These are phyloP conservation scores for Enteromius treurensis DNA, from an alignment of 2,797 vertebrate genomes.

Conservation along the genomic window DNA sequence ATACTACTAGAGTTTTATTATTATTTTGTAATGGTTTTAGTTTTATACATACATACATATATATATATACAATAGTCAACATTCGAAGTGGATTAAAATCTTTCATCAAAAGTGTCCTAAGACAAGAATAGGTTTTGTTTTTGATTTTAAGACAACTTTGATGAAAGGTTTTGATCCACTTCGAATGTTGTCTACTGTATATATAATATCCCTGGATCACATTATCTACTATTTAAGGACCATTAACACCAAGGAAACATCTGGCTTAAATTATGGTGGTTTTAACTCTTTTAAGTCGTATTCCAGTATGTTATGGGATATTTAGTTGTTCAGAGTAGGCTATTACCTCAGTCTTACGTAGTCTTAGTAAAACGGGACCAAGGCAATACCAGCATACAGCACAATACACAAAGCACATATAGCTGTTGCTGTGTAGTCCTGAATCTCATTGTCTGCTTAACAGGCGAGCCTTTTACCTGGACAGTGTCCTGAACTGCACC, in stretches of 20 bases:
- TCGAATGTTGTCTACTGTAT: too few species aligned
- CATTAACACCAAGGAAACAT: neutral
- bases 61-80: too few species aligned
- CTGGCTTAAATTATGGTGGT: neutral
- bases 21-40: too few species aligned
- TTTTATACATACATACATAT: too few species aligned
- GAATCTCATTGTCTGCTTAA: conserved; percentile 27
- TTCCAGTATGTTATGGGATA: neutral
- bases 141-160: too few species aligned
- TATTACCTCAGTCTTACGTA: neutral
- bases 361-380: neutral
- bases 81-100: too few species aligned
- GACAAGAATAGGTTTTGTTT: too few species aligned
- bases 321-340: neutral
- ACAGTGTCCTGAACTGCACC: conserved; percentile 86
- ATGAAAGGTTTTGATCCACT: too few species aligned
- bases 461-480: conserved; percentile 94
- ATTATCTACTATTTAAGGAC: neutral
- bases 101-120: too few species aligned
- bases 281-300: neutral
- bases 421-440: neutral
- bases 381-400: neutral
- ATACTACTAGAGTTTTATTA: too few species aligned
- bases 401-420: neutral
- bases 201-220: neutral